Base-by-base conservation (phyloP, 2,113 vertebrate species). In the Otis tarda region DNA sequence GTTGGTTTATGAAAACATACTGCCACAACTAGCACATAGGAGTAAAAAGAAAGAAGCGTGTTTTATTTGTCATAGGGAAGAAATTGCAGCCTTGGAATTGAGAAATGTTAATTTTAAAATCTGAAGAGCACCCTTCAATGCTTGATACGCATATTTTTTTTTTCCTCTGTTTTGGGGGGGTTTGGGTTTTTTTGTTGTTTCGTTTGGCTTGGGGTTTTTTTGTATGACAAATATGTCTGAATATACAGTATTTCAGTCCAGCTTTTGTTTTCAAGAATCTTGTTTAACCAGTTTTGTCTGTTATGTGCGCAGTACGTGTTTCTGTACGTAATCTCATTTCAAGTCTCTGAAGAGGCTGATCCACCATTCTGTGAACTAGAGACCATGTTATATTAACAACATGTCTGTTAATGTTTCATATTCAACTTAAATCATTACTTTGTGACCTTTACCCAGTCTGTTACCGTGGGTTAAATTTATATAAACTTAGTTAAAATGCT, bases 231-330 rank as follows among this genome's bases (percentile, higher is more conserved):
- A 53, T 78, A 24, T n/a, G 8, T 67, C 41, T 81, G 65, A 77
- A 88, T 80, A 50, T 79, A 49, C 31, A 78, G 43, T 64, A 68
- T 83, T 88, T 93, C 15, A 41, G 78, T 83, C 61, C 33, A 81
- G 33, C 19, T 86, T 89, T 80, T 93, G 74, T 80, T 78, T 90
- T 87, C 43, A 92, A 57, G 91, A 97, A 97, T 97, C 97, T 97
- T 70, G 85, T 93, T 91, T 64, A 85, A 85, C 97, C 89, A 92
- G 97, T 96, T 95, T 39, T 82, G 43, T 89, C 15, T 92, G 70
- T 89, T 87, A 27, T 20, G 21, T 91, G 33, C 64, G 80, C n/a
- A 64, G 18, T 64, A 61, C 76, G 33, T 79, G 37, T 91, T 80
- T 92, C 91, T 45, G n/a, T 63, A 56, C 30, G 12, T 86, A 64